Percentiles rank a stretch among this genome's conserved stretches.
Evolutionary conservation across 2,888 invertebrate genomes (phyloP).

Genomic region (Dione vanillae): DNA sequence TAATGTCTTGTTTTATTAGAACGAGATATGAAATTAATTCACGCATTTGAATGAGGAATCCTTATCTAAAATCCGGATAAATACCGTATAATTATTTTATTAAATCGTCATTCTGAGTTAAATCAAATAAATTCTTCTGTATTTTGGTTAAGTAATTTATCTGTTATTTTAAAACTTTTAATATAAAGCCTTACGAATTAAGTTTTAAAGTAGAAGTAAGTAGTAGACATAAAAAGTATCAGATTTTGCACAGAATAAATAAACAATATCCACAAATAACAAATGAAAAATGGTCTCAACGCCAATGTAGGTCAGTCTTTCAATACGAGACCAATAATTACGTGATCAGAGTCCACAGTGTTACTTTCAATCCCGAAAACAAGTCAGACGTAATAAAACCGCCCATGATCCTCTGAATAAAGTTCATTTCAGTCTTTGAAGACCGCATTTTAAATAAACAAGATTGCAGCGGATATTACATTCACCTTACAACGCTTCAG

Average conservation of each 20-base stretch:
- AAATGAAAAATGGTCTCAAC: slow-evolving; percentile 10
- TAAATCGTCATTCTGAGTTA: background rate
- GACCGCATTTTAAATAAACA: slow-evolving; percentile 53
- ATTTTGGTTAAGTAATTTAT: no score
- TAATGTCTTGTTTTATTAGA: no score
- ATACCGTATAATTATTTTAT: no score
- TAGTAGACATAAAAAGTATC: background rate
- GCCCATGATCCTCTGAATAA: slow-evolving; percentile 41
- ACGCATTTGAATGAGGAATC: no score
- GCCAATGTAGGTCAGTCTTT: slow-evolving; percentile 24
- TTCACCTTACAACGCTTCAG: slow-evolving; percentile 36
- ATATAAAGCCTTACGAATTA: background rate
- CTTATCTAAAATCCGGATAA: no score
- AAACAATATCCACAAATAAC: slow-evolving; percentile 9
- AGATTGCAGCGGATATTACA: slow-evolving; percentile 53
- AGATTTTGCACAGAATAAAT: background rate
- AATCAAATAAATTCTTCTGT: background rate
- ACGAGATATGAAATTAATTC: no score
- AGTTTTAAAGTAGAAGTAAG: background rate
- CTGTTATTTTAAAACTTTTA: no score
- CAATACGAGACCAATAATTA: slow-evolving; percentile 27
- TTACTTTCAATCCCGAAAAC: slow-evolving; percentile 35
- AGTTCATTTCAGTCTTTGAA: slow-evolving; percentile 48
- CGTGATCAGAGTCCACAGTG: slow-evolving; percentile 30
- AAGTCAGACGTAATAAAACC: slow-evolving; percentile 46